phyloP scores from a whole-genome alignment of 2,888 invertebrate genomes.

The Pyrgus malvae region DNA sequence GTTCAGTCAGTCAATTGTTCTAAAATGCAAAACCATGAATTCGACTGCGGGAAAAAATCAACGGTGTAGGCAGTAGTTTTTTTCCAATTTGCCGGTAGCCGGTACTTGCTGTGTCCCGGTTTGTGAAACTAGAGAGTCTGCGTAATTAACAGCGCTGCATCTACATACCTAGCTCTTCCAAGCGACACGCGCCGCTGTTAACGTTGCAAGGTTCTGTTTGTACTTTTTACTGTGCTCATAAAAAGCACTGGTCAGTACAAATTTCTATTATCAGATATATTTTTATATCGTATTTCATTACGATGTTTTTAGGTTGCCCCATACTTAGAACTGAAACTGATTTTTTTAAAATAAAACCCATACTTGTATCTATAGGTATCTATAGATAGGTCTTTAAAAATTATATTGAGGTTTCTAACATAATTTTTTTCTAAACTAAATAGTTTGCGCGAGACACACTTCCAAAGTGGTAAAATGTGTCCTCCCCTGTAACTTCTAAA shows the following conservation, averaged over 20 bases:
- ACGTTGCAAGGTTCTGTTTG: constrained; percentile 10
- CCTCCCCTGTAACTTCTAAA: no score
- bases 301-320: no score
- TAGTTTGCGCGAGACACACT: no score
- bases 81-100: constrained; percentile 24
- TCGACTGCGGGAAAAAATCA: constrained; percentile 11
- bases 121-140: constrained; percentile 12
- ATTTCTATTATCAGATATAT: no score
- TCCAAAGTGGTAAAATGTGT: no score
- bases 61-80: constrained; percentile 2
- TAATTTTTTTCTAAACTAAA: no score
- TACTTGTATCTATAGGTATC: no score
- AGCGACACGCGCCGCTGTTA: constrained; percentile 1
- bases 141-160: constrained; percentile 20
- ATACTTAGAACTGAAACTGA: no score
- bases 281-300: no score
- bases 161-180: constrained; percentile 17
- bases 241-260: background rate
- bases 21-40: constrained; percentile 5
- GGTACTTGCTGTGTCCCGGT: constrained; percentile 14
- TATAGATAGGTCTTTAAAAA: no score
- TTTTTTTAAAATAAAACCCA: no score
- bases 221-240: background rate
- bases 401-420: no score
- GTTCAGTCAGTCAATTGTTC: background rate